These are phyloP conservation scores for Paralvinella palmiformis DNA, from an alignment of 1,140 invertebrate genomes.

Conservation along the genomic window DNA sequence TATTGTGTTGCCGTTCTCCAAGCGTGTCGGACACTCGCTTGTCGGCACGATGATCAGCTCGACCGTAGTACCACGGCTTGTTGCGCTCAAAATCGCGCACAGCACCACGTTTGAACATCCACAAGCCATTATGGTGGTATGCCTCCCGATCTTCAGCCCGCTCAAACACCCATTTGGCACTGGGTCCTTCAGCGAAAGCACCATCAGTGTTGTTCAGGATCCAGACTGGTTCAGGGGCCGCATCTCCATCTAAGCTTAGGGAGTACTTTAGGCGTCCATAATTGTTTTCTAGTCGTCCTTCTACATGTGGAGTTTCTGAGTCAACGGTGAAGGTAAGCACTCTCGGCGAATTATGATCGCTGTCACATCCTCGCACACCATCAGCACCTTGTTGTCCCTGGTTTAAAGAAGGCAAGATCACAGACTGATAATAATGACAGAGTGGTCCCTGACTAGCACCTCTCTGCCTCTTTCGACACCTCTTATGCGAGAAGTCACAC, in stretches of 20 bases:
- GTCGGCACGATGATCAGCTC: neutral
- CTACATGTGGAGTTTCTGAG: neutral
- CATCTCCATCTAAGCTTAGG: neutral
- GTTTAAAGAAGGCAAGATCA: neutral
- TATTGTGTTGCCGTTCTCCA: no score
- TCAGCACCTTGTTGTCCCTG: neutral
- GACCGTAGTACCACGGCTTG: neutral
- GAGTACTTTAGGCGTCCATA: neutral
- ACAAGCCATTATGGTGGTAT: neutral
- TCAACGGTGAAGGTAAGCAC: neutral
- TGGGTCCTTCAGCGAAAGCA: neutral
- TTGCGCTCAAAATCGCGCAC: neutral
- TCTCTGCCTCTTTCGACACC: neutral
- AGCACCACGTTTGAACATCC: constrained; percentile 7
- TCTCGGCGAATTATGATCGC: neutral
- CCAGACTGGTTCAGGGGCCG: neutral
- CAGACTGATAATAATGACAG: neutral
- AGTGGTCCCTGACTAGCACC: neutral
- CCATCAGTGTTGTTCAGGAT: neutral
- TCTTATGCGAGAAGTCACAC: neutral
- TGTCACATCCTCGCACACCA: neutral
- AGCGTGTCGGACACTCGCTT: no score
- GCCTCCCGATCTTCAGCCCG: neutral
- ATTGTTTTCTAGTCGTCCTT: neutral
- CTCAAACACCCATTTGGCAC: neutral